Conservation (phyloP, 2,113 vertebrate genomes). For the Hydropotes inermis region DNA sequence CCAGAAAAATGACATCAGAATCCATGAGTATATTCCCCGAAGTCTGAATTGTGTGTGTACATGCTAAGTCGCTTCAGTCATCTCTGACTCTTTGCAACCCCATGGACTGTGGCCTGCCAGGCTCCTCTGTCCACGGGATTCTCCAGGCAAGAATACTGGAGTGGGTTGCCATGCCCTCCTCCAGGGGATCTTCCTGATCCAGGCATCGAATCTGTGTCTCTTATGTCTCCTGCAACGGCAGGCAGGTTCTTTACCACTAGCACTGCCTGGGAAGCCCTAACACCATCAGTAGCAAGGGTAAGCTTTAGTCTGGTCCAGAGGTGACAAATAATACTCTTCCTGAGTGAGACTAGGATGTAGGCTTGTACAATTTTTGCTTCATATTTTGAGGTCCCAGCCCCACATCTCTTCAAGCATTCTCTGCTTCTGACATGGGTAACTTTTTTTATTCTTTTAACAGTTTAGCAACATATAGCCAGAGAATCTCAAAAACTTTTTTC, state of each 20-base stretch:
- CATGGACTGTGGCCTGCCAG: neutral
- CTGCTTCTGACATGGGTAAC: neutral
- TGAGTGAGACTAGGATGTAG: neutral
- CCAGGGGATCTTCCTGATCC: neutral
- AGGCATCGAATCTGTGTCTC: neutral
- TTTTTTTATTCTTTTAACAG: neutral
- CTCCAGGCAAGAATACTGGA: neutral
- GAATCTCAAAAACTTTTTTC: neutral
- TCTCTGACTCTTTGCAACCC: neutral
- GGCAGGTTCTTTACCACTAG: neutral
- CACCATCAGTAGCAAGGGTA: neutral
- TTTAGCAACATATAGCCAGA: neutral
- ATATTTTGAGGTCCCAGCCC: neutral
- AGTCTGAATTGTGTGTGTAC: neutral
- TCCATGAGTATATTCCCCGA: neutral
- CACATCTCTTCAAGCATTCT: neutral
- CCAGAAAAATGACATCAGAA: neutral
- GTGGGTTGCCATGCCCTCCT: neutral
- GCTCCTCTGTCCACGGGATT: neutral
- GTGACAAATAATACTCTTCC: neutral
- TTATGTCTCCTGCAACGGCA: neutral
- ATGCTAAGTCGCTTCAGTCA: rapidly evolving
- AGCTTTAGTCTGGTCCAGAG: neutral
- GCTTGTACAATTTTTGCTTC: neutral
- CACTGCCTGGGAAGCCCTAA: neutral